These are phyloP conservation scores for Pimephales promelas DNA, from an alignment of 2,113 vertebrate species.

Conservation along the genomic window DNA sequence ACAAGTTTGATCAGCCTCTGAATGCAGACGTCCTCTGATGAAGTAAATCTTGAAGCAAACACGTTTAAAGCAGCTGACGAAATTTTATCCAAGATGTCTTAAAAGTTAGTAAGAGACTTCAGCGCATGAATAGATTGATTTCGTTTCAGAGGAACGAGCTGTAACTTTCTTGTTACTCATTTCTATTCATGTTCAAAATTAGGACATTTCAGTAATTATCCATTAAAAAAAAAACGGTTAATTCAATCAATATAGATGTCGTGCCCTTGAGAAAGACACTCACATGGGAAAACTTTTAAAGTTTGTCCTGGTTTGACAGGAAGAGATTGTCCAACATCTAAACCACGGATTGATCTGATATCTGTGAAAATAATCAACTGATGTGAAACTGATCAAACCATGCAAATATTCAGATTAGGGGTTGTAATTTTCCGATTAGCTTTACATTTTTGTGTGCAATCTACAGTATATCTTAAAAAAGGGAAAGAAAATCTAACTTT, in stretches of 20 bases:
- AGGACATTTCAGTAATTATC: no score
- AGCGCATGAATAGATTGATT: background rate
- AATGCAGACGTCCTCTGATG: background rate
- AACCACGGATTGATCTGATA: background rate
- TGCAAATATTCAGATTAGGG: background rate
- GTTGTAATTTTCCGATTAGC: background rate
- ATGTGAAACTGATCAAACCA: background rate
- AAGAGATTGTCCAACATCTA: background rate
- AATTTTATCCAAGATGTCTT: background rate
- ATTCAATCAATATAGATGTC: no score
- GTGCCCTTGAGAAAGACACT: no score
- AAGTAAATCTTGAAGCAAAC: background rate
- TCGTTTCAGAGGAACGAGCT: background rate
- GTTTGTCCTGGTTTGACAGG: background rate
- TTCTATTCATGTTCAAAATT: no score
- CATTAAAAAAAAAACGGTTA: no score
- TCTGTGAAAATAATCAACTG: background rate
- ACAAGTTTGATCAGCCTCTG: background rate
- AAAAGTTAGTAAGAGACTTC: background rate
- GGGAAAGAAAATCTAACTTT: background rate
- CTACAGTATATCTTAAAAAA: background rate
- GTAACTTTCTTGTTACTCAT: no score
- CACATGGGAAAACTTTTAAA: background rate
- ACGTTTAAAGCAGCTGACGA: slow-evolving; percentile 2
- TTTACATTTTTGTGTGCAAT: background rate